Evolutionary conservation across 2,888 invertebrate species (phyloP).

Genomic region (Leucophora obtusa): DNA sequence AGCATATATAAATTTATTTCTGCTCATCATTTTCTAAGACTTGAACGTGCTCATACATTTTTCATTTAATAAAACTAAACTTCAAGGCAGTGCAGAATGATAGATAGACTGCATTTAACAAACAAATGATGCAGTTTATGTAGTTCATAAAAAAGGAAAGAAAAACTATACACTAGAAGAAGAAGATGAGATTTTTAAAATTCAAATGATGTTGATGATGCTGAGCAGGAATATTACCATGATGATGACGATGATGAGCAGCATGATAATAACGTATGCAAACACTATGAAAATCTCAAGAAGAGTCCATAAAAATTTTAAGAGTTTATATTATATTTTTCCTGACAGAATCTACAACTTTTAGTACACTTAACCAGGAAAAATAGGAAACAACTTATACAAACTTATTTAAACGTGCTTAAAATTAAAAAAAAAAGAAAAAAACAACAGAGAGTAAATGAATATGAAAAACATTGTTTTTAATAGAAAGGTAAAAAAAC

Average conservation of each 20-base stretch:
- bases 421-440: slow-evolving; percentile 58
- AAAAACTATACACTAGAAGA: slow-evolving; percentile 12
- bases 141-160: slow-evolving; percentile 31
- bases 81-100: slow-evolving; percentile 55
- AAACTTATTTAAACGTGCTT: slow-evolving; percentile 56
- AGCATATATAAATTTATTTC: slow-evolving; percentile 47
- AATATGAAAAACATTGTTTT: slow-evolving; percentile 31
- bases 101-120: slow-evolving; percentile 64
- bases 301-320: slow-evolving; percentile 57
- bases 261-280: slow-evolving; percentile 57
- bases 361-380: neutral
- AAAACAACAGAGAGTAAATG: slow-evolving; percentile 31
- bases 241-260: slow-evolving; percentile 35
- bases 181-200: slow-evolving; percentile 37
- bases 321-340: slow-evolving; percentile 27
- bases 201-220: slow-evolving; percentile 46
- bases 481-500: neutral
- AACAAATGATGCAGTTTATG: slow-evolving; percentile 64
- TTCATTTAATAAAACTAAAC: slow-evolving; percentile 61
- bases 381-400: slow-evolving; percentile 20
- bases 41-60: slow-evolving; percentile 74
- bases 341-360: neutral
- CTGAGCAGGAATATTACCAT: neutral
- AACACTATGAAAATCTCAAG: slow-evolving; percentile 51
- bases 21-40: slow-evolving; percentile 70